phyloP scores from a whole-genome alignment of 2,113 vertebrate species.

The Centropus unirufus region DNA sequence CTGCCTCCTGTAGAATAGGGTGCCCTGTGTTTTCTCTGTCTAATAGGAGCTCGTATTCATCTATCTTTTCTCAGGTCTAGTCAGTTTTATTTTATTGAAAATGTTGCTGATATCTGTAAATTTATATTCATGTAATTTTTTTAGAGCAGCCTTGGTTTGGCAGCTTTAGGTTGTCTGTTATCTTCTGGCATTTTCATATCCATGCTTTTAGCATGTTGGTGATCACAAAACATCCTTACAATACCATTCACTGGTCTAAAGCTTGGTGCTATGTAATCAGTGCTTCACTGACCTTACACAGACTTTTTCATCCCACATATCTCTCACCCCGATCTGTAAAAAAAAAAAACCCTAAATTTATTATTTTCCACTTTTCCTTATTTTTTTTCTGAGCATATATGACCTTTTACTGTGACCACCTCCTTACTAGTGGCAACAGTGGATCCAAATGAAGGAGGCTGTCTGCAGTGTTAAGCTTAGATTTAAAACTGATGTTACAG shows the following conservation, averaged over 20 bases:
- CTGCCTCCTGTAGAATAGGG: neutral
- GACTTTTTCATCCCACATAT: neutral
- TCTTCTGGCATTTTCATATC: neutral
- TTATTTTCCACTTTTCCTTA: neutral
- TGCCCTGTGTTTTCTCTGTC: neutral
- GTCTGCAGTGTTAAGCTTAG: neutral
- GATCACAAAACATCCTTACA: neutral
- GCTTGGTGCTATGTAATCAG: neutral
- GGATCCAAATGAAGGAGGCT: neutral
- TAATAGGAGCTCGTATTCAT: neutral
- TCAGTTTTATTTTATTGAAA: neutral
- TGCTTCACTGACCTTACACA: neutral
- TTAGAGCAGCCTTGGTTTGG: neutral
- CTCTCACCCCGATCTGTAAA: neutral
- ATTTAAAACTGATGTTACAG: neutral
- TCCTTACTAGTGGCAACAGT: neutral
- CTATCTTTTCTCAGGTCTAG: neutral
- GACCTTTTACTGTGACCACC: neutral
- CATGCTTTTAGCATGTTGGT: neutral
- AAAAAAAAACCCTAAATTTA: neutral
- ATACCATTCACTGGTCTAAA: neutral
- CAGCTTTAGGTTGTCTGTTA: neutral
- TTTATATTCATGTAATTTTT: neutral
- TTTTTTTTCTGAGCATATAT: neutral
- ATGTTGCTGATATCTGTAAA: neutral